A percentile compares a stretch with the other conserved stretches of the same genome.
These are phyloP conservation scores for Iphiclides podalirius DNA, from an alignment of 2,888 invertebrate species.

Conservation along the genomic window DNA sequence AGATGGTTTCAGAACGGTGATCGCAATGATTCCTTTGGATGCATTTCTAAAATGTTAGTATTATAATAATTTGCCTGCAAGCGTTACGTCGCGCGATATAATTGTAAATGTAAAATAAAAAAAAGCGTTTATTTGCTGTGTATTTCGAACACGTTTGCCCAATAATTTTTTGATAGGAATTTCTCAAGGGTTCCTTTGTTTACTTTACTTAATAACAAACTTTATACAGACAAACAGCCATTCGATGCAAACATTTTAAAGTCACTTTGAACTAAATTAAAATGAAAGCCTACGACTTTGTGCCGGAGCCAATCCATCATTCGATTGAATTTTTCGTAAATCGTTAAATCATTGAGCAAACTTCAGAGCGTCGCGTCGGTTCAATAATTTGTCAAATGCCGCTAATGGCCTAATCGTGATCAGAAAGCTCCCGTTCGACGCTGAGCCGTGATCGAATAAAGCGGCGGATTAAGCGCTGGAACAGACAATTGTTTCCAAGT, in stretches of 20 bases:
- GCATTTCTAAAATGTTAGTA: slow-evolving; percentile 14
- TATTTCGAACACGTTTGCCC: slow-evolving; percentile 3
- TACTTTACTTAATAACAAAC: too few species aligned
- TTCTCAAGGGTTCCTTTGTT: too few species aligned
- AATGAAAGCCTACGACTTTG: too few species aligned
- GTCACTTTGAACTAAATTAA: too few species aligned
- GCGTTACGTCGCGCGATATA: slow-evolving; percentile 14
- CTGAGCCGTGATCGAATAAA: slow-evolving; percentile 20
- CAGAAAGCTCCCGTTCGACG: slow-evolving; percentile 18
- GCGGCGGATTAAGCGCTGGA: slow-evolving; percentile 30
- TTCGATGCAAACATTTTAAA: too few species aligned
- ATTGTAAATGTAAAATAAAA: slow-evolving; percentile 4
- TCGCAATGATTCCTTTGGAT: slow-evolving; percentile 1
- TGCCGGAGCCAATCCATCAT: too few species aligned
- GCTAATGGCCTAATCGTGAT: slow-evolving; percentile 15
- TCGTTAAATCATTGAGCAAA: slow-evolving; percentile 20
- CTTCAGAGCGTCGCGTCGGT: background rate
- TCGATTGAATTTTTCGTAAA: too few species aligned
- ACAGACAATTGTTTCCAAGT: slow-evolving; percentile 38
- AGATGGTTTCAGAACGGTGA: slow-evolving; percentile 3
- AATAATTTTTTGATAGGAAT: slow-evolving; percentile 7
- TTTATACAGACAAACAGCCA: too few species aligned
- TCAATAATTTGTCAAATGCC: slow-evolving; percentile 8
- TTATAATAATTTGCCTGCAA: slow-evolving; percentile 6
- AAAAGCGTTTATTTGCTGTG: slow-evolving; percentile 9